A percentile compares a stretch with the other conserved stretches of the same genome.
Conservation (phyloP, 2,113 vertebrate genomes). For the Serinus canaria region DNA sequence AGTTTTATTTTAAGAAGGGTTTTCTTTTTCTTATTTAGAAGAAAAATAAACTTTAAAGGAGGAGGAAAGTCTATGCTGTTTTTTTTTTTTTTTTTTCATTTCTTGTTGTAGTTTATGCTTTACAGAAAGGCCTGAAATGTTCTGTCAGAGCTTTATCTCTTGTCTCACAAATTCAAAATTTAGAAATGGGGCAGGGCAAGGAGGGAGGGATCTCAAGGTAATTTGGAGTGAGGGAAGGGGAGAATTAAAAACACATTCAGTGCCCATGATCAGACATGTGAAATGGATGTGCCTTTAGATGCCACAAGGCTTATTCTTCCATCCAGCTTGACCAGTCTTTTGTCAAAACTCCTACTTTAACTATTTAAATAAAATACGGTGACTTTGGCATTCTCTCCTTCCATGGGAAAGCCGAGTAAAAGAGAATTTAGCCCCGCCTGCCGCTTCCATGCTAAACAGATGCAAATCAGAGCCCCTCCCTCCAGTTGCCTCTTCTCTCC, state of each 20-base stretch:
- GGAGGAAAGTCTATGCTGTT: not conserved
- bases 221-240: not conserved
- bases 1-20: not conserved
- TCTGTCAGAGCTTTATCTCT: not conserved
- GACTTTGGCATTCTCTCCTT: not conserved
- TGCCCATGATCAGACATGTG: not conserved
- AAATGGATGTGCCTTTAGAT: not conserved
- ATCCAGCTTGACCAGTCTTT: not conserved
- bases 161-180: not conserved
- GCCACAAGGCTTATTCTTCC: not conserved
- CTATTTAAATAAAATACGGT: not conserved
- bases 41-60: not conserved
- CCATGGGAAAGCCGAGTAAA: not conserved
- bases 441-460: not conserved
- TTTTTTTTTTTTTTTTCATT: accelerated
- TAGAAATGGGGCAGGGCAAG: not conserved
- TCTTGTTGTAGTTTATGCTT: not conserved
- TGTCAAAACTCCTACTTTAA: not conserved
- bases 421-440: not conserved
- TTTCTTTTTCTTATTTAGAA: not conserved
- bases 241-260: not conserved
- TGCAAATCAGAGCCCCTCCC: conserved; percentile 33
- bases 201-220: not conserved
- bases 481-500: not conserved
- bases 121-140: not conserved